Base-by-base conservation (phyloP, 2,888 invertebrate genomes). In the Drosophila longiperda region DNA sequence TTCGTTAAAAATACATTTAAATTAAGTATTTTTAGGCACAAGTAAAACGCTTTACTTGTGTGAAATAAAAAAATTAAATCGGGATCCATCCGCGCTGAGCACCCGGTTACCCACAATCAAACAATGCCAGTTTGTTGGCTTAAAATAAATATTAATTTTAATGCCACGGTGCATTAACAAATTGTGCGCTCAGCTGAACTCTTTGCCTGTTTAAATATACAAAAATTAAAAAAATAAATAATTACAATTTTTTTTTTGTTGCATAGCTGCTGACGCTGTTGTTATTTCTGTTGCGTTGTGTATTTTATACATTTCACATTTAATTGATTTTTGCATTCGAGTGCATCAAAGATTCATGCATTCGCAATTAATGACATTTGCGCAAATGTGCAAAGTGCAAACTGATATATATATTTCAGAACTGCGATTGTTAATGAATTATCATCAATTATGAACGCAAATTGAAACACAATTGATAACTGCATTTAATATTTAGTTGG, bases 291-390 rank as follows among this genome's bases (percentile, higher is more conserved):
- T 40, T 61, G 63, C 33, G 1, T 36, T 65, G 54, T 68, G 60
- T 63, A 45, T 69, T 70, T 71, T 60, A 71, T 61, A 58, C 60
- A 66, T 72, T 85, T 87, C 55, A 74, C 83, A 71, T 88, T 82
- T 86, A 85, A 85, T 88, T 85, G 89, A 88, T 88, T 88, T 83
- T 78, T 57, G 75, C 88, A 81, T 77, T 77, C 75, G 75, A 81
- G 73, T 86, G 87, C 89, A 88, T 83, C 81, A 85, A 85, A 86
- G 66, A 86, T 86, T 83, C 87, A 85, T 88, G 87, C 73, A 65
- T 78, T 50, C 67, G 71, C 86, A 87, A 83, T 88, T 88, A 85
- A 85, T 86, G 89, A 66, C 59, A 85, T 85, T 84, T 78, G 48
- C 73, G 76, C 49, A 45, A 60, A 66, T 33, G 73, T 45, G 78